A percentile compares a stretch with the other conserved stretches of the same genome.
phyloP scores from a whole-genome alignment of 1,140 invertebrate genomes.

The Sycophaga agraensis region DNA sequence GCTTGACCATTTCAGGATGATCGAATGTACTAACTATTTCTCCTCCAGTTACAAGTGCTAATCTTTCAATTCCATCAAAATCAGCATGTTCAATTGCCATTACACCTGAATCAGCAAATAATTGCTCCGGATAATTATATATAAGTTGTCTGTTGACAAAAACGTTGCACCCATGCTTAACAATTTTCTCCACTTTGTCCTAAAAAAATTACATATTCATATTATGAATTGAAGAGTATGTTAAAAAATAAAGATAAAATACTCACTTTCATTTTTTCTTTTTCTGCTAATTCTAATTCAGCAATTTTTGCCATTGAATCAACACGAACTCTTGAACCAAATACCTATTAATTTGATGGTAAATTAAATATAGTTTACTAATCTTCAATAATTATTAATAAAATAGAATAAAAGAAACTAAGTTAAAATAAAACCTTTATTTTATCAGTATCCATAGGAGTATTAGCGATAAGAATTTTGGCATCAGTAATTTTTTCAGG shows the following conservation, averaged over 20 bases:
- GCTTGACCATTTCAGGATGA: constrained; percentile 84
- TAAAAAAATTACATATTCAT: constrained; percentile 26
- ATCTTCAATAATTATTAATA: constrained; percentile 30
- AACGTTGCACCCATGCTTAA: constrained; percentile 95
- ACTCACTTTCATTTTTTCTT: constrained; percentile 94
- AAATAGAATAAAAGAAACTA: background rate
- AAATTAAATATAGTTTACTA: constrained; percentile 15
- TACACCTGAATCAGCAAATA: constrained; percentile 96
- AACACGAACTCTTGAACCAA: constrained; percentile 95
- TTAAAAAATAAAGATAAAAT: background rate
- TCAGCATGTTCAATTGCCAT: constrained; percentile 99
- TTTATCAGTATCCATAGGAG: constrained; percentile 99
- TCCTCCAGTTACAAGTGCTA: constrained; percentile 95
- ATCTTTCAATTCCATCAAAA: constrained; percentile 97
- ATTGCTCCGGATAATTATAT: constrained; percentile 99
- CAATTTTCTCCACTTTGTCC: constrained; percentile 96
- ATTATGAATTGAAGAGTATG: background rate
- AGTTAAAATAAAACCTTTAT: constrained; percentile 72
- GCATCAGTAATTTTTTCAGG: constrained; percentile 78
- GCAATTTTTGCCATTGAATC: constrained; percentile 98
- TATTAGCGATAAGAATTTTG: constrained; percentile 98
- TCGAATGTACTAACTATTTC: constrained; percentile 99
- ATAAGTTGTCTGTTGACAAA: constrained; percentile 99
- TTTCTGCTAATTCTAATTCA: constrained; percentile 96
- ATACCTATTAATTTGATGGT: constrained; percentile 67